These are phyloP conservation scores for Melanotaenia duboulayi DNA, from an alignment of 2,113 vertebrate species.

Conservation along the genomic window DNA sequence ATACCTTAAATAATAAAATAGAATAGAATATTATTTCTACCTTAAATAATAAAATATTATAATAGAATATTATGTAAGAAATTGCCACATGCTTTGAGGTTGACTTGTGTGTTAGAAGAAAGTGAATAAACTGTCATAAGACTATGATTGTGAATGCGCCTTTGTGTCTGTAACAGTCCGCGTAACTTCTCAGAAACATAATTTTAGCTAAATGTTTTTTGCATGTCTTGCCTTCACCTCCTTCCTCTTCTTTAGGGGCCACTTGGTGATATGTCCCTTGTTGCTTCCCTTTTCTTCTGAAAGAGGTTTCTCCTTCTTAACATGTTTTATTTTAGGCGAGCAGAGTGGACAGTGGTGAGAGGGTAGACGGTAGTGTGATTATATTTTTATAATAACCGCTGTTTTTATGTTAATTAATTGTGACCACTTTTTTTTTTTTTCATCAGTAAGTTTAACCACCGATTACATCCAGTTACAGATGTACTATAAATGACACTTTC, in stretches of 20 bases:
- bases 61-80: not conserved
- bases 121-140: not conserved
- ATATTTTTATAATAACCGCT: conserved; percentile 12
- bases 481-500: not conserved
- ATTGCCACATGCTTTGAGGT: not conserved
- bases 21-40: too few relatives aligned
- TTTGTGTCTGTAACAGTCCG: conserved; percentile 12
- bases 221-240: conserved; percentile 40
- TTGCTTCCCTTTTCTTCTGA: conserved; percentile 65
- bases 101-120: not conserved
- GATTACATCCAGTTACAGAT: not conserved
- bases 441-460: not conserved
- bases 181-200: conserved; percentile 59
- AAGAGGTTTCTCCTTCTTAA: conserved; percentile 41
- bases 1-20: too few relatives aligned
- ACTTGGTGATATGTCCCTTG: conserved; percentile 37
- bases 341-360: not conserved
- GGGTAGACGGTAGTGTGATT: conserved; percentile 19
- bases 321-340: conserved; percentile 49
- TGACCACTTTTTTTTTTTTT: conserved; percentile 20
- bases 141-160: not conserved
- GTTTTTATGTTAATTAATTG: not conserved
- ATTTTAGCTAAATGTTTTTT: conserved; percentile 51
- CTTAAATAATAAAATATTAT: too few relatives aligned
- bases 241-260: conserved; percentile 57